A percentile compares a stretch with the other conserved stretches of the same genome.
These are phyloP conservation scores for Drosophila pachea DNA, from an alignment of 1,140 invertebrate genomes.

Conservation along the genomic window DNA sequence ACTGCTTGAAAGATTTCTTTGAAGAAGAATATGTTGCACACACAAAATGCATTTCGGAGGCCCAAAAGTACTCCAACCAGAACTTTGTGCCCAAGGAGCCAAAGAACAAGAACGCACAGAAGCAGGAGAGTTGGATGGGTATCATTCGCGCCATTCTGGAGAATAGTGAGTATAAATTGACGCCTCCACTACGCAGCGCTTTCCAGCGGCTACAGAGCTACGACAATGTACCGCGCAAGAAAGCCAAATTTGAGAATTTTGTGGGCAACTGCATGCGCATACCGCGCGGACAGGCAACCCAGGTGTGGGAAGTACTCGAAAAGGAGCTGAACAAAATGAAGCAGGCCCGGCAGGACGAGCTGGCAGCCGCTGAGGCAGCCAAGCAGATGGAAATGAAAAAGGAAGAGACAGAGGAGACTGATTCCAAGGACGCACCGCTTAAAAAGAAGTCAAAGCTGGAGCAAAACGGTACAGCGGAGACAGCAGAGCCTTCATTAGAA, in stretches of 20 bases:
- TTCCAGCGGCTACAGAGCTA: conserved; percentile 86
- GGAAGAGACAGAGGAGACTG: conserved; percentile 18
- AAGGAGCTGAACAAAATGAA: conserved; percentile 82
- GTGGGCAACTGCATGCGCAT: conserved; percentile 82
- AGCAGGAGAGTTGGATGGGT: conserved; percentile 93
- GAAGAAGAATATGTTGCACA: conserved; percentile 89
- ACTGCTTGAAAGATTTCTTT: conserved; percentile 92
- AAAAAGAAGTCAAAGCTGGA: conserved; percentile 69
- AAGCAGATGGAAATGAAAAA: conserved; percentile 36
- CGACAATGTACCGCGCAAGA: conserved; percentile 95
- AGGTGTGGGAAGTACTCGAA: conserved; percentile 86
- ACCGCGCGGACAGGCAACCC: conserved; percentile 81
- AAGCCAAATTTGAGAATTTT: conserved; percentile 92
- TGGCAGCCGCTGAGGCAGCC: conserved; percentile 47
- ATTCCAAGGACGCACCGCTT: conserved; percentile 31
- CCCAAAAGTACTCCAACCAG: conserved; percentile 88
- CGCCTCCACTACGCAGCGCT: conserved; percentile 81
- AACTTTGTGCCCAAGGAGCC: conserved; percentile 87
- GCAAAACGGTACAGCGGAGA: conserved; percentile 19
- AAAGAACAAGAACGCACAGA: conserved; percentile 92
- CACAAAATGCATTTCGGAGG: conserved; percentile 94
- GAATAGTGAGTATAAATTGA: conserved; percentile 81
- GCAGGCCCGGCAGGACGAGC: conserved; percentile 63
- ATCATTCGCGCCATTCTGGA: conserved; percentile 87
- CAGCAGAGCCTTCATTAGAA: conserved; percentile 1